Evolutionary conservation across 2,888 invertebrate genomes (phyloP).

Genomic region (Acronicta leporina): DNA sequence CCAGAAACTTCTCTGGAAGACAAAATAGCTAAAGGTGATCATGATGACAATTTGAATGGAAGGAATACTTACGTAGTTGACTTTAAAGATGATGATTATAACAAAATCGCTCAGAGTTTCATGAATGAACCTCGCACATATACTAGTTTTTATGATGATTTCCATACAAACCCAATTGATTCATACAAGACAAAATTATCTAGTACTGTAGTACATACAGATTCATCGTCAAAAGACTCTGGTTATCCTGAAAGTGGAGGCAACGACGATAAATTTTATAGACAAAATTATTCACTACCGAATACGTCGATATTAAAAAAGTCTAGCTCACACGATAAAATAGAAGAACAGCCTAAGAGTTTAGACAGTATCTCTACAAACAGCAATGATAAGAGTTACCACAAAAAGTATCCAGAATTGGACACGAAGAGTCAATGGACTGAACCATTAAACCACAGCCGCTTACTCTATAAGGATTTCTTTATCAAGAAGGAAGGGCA

Average conservation of each 20-base stretch:
- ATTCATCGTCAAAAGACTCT: conserved; percentile 84
- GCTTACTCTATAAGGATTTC: conserved; percentile 85
- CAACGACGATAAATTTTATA: conserved; percentile 75
- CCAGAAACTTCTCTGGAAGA: conserved; percentile 73
- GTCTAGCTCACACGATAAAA: conserved; percentile 64
- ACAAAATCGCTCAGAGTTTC: conserved; percentile 60
- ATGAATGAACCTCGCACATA: conserved; percentile 75
- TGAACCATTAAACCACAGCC: conserved; percentile 82
- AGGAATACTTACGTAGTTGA: conserved; percentile 57
- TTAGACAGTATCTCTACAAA: conserved; percentile 73
- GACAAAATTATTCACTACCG: conserved; percentile 76
- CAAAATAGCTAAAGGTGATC: conserved; percentile 53
- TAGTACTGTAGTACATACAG: conserved; percentile 75
- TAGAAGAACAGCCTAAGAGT: conserved; percentile 77
- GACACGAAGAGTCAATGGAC: conserved; percentile 70
- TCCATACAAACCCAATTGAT: conserved; percentile 65
- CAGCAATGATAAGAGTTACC: conserved; percentile 71
- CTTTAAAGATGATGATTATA: conserved; percentile 59
- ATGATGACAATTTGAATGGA: conserved; percentile 52
- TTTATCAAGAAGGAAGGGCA: conserved; percentile 82
- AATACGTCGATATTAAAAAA: conserved; percentile 69
- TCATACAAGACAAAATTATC: conserved; percentile 71
- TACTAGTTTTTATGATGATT: conserved; percentile 79
- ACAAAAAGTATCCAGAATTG: conserved; percentile 62
- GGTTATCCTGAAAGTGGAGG: conserved; percentile 80